Base-by-base conservation (phyloP, 2,888 invertebrate species). In the Zygogramma bicolorata region DNA sequence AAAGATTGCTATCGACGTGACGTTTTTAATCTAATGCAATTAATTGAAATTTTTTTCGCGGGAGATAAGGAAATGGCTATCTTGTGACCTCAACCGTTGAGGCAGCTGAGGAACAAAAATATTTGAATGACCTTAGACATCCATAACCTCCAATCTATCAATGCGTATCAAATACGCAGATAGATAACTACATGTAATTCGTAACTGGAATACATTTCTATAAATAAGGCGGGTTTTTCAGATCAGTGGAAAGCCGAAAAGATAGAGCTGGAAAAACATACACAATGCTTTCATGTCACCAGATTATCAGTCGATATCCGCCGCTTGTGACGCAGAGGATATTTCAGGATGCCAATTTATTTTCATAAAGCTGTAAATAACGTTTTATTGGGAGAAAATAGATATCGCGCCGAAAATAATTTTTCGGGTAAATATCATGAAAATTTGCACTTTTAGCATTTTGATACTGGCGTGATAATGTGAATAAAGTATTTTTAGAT, bases 291-390 rank as follows among this genome's bases (percentile, higher is more conserved):
- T 57, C 67, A 67, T 75, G 75, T 75, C 75, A 69, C 75, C 67
- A 62, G 71, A 69, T 71, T 63, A 71, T 75, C 65, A 75, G 70
- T 67, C 59, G 69, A 75, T 73, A 70, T 68, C 70, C 49, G 46
- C 65, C 29, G 66, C 31, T 40, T 69, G 69, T 76, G 76, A 76
- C 76, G 76, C 76, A 76, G 71, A 62, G 53, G 71, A 70, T 76
- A 76, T 76, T 76, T 76, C 69, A 70, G 69, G 73, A 71, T 46
- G 40, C 57, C 15, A 69, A 74, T 73, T 74, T 76, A 76, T 76
- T 76, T 76, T 74, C 76, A 74, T 70, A 71, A 70, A 70, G 60
- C 76, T 65, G 67, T 76, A 73, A 76, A 76, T 76, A 76, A 73
- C 69, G 69, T 67, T 75, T 73, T 73, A 73, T 75, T 70, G 73